Percentiles rank a stretch among this genome's conserved stretches.
These are phyloP conservation scores for Neodiprion virginianus DNA, from an alignment of 1,140 invertebrate genomes.

Conservation along the genomic window DNA sequence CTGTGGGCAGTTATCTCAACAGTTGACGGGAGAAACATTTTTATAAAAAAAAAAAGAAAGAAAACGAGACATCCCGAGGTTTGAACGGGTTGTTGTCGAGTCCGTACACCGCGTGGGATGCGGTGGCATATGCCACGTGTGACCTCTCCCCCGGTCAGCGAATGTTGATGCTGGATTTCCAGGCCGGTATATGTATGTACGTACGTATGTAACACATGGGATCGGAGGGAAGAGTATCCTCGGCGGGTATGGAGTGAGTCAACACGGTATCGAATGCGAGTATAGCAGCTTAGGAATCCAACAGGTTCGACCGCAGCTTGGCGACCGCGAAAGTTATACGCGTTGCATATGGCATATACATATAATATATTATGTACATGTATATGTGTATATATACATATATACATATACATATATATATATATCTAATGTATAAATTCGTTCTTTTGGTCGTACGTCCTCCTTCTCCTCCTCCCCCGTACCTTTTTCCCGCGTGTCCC, in stretches of 20 bases:
- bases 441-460: neutral
- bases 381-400: no score
- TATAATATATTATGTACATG: no score
- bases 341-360: neutral
- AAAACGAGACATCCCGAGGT: neutral
- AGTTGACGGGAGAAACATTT: no score
- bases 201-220: no score
- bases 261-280: conserved; percentile 1
- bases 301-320: neutral
- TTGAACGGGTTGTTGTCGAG: neutral
- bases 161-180: neutral
- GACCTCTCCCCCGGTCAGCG: neutral
- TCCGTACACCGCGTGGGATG: neutral
- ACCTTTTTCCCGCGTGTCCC: neutral
- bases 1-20: no score
- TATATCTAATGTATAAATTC: no score
- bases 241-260: neutral
- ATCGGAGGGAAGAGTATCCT: no score
- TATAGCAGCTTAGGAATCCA: neutral
- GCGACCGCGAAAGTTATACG: neutral
- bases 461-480: neutral
- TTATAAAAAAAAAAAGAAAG: no score
- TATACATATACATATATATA: no score
- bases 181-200: no score
- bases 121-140: neutral